Percentiles rank a stretch among this genome's conserved stretches.
These are phyloP conservation scores for Drosophila mojavensis DNA, from an alignment of 1,140 invertebrate species.

Conservation along the genomic window DNA sequence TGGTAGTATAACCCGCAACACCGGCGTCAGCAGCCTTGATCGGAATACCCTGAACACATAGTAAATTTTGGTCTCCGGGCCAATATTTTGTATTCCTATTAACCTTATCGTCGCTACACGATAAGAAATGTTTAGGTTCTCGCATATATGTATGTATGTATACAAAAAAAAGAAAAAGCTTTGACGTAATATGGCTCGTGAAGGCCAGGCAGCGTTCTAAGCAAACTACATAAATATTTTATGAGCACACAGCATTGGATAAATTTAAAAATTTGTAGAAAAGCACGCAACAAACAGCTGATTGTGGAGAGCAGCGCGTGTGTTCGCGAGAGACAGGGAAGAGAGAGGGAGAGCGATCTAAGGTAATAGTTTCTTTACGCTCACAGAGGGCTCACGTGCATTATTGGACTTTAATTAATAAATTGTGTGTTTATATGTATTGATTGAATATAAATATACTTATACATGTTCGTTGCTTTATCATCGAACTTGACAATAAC, in stretches of 20 bases:
- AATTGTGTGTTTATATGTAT: not conserved
- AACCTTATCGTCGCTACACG: slow-evolving; percentile 21
- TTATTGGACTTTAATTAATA: slow-evolving; percentile 14
- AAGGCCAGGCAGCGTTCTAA: slow-evolving; percentile 30
- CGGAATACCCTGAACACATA: not conserved
- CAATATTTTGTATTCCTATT: slow-evolving; percentile 6
- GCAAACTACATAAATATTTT: slow-evolving; percentile 33
- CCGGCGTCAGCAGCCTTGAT: slow-evolving; percentile 21
- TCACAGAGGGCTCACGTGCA: slow-evolving; percentile 10
- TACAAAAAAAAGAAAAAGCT: not conserved
- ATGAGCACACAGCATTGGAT: slow-evolving; percentile 24
- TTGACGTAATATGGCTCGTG: slow-evolving; percentile 38
- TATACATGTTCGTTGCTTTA: not conserved
- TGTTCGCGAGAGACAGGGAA: not conserved
- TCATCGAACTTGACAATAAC: slow-evolving; percentile 19
- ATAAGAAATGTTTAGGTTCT: slow-evolving; percentile 20
- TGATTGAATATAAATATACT: not conserved
- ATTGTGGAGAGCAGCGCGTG: slow-evolving; percentile 2
- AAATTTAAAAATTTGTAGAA: slow-evolving; percentile 26
- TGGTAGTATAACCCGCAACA: not conserved
- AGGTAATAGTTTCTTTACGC: not conserved
- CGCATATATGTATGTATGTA: too few relatives aligned
- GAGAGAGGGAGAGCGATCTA: not conserved
- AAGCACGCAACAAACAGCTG: slow-evolving; percentile 45
- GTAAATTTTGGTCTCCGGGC: slow-evolving; percentile 22